Percentiles rank a stretch among this genome's conserved stretches.
Conservation (phyloP, 2,888 invertebrate genomes). For the Schizaphis graminum region DNA sequence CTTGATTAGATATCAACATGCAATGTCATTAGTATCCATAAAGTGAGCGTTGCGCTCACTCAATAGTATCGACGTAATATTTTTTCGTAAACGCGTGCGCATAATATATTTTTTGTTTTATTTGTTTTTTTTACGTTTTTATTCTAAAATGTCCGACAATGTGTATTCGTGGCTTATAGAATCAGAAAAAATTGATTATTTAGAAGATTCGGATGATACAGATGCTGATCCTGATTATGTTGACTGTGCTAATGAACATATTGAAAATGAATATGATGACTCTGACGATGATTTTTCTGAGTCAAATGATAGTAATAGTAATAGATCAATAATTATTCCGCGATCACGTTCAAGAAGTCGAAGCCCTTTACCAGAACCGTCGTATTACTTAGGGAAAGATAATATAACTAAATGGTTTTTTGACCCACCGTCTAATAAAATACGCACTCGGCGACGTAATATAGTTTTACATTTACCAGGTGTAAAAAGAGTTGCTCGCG, state of each 20-base stretch:
- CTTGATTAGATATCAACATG: too few relatives aligned
- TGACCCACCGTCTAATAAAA: background rate
- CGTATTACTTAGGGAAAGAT: slow-evolving; percentile 31
- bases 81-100: too few relatives aligned
- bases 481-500: slow-evolving; percentile 16
- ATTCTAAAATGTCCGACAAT: slow-evolving; percentile 24
- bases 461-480: slow-evolving; percentile 6
- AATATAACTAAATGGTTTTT: slow-evolving; percentile 17
- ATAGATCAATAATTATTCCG: background rate
- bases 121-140: background rate
- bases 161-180: background rate
- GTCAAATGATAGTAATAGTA: slow-evolving; percentile 4
- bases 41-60: too few relatives aligned
- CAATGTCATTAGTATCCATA: too few relatives aligned
- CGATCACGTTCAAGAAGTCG: slow-evolving; percentile 17
- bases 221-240: slow-evolving; percentile 5
- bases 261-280: background rate
- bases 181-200: slow-evolving; percentile 13
- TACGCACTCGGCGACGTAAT: slow-evolving; percentile 28
- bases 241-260: slow-evolving; percentile 5
- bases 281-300: slow-evolving; percentile 1
- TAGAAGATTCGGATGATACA: slow-evolving; percentile 27
- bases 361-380: background rate
- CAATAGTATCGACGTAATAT: too few relatives aligned
- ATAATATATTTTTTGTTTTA: too few relatives aligned